These are phyloP conservation scores for Bucorvus abyssinicus DNA, from an alignment of 2,797 vertebrate species.

Conservation along the genomic window DNA sequence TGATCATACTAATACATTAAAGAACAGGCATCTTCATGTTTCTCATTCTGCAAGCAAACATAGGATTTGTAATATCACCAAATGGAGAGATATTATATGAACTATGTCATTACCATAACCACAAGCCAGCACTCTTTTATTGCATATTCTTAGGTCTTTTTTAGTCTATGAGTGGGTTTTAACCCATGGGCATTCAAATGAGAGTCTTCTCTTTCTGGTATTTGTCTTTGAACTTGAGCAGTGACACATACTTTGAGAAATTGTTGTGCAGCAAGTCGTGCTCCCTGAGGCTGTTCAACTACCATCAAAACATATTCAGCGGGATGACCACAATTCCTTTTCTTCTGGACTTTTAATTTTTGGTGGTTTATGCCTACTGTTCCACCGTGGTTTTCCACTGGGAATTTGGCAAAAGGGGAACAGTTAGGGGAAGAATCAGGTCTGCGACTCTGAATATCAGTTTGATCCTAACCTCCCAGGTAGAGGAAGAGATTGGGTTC, in stretches of 20 bases:
- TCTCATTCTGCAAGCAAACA: background rate
- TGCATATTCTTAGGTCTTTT: background rate
- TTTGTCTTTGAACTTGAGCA: slow-evolving; percentile 48
- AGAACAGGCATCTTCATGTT: background rate
- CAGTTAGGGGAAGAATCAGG: background rate
- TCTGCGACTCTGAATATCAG: background rate
- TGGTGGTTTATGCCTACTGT: accelerated
- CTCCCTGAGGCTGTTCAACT: background rate
- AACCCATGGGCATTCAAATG: background rate
- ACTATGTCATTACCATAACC: background rate
- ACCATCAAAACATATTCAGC: background rate
- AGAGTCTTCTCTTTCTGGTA: slow-evolving; percentile 3
- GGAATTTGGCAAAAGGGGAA: background rate
- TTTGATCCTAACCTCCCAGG: background rate
- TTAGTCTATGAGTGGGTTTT: background rate
- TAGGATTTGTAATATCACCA: background rate
- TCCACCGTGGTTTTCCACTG: background rate
- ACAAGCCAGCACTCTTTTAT: background rate
- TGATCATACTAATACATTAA: background rate
- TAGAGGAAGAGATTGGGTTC: background rate
- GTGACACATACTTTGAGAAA: slow-evolving; percentile 32
- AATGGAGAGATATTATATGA: background rate
- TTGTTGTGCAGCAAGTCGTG: background rate
- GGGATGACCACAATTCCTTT: background rate
- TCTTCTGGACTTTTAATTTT: background rate